Conservation (phyloP, 2,888 invertebrate species). For the Octodonta nipae region DNA sequence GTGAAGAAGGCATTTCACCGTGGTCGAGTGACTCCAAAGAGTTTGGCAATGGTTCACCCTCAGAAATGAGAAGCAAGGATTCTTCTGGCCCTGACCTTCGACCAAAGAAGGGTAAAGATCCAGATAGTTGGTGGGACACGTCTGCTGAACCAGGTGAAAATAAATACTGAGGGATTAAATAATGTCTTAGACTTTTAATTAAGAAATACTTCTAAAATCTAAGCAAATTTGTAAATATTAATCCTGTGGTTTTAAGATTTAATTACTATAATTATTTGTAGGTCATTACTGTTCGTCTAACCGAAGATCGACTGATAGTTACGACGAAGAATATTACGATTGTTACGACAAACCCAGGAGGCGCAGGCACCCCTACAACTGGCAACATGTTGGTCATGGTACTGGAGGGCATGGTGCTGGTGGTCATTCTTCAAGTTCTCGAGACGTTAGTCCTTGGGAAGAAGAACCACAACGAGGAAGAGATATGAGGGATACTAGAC, state of each 20-base stretch:
- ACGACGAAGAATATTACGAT: conserved; percentile 34
- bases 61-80: conserved; percentile 39
- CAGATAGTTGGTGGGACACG: conserved; percentile 37
- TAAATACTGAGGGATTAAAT: conserved; percentile 12
- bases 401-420: conserved; percentile 22
- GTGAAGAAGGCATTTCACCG: conserved; percentile 49
- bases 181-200: no score
- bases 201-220: not conserved
- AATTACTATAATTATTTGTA: no score
- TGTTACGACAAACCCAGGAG: conserved; percentile 31
- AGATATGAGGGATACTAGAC: conserved; percentile 21
- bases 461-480: conserved; percentile 43
- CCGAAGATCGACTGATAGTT: conserved; percentile 34
- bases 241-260: not conserved
- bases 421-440: conserved; percentile 51
- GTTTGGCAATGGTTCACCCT: conserved; percentile 36
- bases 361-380: conserved; percentile 21
- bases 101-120: conserved; percentile 28
- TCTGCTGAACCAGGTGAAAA: conserved; percentile 34
- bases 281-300: conserved; percentile 27
- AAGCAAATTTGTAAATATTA: conserved; percentile 2
- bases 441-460: conserved; percentile 72
- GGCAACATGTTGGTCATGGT: conserved; percentile 19
- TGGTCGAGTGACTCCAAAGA: conserved; percentile 69
- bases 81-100: conserved; percentile 36